These are phyloP conservation scores for Amiota minor DNA, from an alignment of 2,888 invertebrate species.

Conservation along the genomic window DNA sequence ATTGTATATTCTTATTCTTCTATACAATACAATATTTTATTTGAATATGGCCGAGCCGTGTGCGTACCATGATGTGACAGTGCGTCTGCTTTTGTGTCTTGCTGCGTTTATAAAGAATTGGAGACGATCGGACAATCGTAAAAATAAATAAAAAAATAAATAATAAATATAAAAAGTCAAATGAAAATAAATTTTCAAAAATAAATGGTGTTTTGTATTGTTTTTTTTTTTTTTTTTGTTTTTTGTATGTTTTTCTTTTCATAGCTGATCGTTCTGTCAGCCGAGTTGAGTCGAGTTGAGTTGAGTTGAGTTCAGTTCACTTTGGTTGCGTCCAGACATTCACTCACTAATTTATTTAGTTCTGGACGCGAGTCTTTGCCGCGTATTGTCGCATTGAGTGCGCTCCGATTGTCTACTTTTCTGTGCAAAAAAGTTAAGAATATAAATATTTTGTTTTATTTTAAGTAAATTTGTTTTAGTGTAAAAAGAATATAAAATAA, in stretches of 20 bases:
- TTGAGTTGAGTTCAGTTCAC: not conserved
- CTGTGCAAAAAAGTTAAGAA: not conserved
- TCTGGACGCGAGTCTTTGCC: not conserved
- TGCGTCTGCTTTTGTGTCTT: not conserved
- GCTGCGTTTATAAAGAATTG: not conserved
- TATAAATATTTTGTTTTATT: not conserved
- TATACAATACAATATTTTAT: conserved; percentile 5
- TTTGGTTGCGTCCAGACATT: not conserved
- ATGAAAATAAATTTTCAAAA: not conserved
- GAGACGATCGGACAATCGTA: not conserved
- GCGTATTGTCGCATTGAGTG: conserved; percentile 6
- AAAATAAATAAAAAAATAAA: not conserved
- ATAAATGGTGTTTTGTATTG: not conserved
- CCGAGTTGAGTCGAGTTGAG: not conserved
- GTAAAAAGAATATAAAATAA: not conserved
- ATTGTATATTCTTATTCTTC: not conserved
- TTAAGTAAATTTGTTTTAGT: not conserved
- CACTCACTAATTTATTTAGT: not conserved
- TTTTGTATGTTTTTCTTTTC: too few relatives aligned
- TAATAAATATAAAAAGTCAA: not conserved
- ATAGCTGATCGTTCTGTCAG: conserved; percentile 11
- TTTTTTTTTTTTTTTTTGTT: conserved; percentile 12
- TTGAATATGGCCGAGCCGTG: conserved; percentile 22
- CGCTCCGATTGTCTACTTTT: not conserved
- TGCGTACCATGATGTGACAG: conserved; percentile 16